Evolutionary conservation across 2,888 invertebrate genomes (phyloP).

Genomic region (Ophion slaviceki): DNA sequence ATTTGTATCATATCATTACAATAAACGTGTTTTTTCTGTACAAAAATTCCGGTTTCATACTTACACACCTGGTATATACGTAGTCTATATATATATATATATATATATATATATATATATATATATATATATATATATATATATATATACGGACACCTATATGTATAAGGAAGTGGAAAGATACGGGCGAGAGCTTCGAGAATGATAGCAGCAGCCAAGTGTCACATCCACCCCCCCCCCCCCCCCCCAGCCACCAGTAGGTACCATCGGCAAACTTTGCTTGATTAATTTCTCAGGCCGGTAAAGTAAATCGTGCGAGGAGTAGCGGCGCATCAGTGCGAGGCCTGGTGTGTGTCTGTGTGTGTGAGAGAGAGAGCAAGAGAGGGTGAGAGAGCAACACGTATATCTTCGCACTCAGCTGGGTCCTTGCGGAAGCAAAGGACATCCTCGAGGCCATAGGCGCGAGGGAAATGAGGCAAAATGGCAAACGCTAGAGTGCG

Average conservation of each 20-base stretch:
- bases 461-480: background rate
- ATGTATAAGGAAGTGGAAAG: background rate
- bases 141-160: background rate
- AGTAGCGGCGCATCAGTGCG: slow-evolving; percentile 32
- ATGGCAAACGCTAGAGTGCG: slow-evolving; percentile 33
- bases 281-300: slow-evolving; percentile 70
- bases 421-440: background rate
- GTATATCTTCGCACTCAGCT: background rate
- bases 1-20: no score
- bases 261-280: slow-evolving; percentile 70
- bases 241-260: background rate
- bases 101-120: background rate
- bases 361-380: no score
- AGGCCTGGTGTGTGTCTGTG: no score
- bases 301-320: slow-evolving; percentile 66
- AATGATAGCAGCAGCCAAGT: slow-evolving; percentile 50
- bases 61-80: no score
- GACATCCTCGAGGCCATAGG: background rate
- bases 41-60: no score
- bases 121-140: background rate
- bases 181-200: background rate
- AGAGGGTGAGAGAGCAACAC: background rate
- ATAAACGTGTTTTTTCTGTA: no score
- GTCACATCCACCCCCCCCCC: slow-evolving; percentile 30
- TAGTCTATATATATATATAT: background rate